phyloP scores from a whole-genome alignment of 1,140 invertebrate species.

The Anagrus nilaparvatae region DNA sequence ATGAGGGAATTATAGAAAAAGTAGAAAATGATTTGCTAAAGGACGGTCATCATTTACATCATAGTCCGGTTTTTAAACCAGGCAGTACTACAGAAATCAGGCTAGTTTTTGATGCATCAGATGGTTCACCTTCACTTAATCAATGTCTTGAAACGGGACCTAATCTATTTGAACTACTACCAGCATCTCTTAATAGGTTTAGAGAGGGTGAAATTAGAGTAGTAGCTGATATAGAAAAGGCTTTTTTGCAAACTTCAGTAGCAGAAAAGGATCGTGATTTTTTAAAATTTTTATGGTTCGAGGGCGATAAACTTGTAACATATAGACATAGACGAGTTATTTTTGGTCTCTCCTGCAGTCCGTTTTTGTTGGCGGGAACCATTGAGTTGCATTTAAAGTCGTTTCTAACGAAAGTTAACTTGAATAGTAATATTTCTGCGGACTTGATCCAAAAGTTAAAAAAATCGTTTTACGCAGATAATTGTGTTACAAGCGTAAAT shows the following conservation, averaged over 20 bases:
- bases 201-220: slow-evolving; percentile 25
- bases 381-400: neutral
- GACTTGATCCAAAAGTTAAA: slow-evolving; percentile 8
- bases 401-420: too few relatives aligned
- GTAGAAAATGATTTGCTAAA: slow-evolving; percentile 8
- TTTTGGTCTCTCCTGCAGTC: slow-evolving; percentile 21
- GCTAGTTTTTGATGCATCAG: slow-evolving; percentile 28
- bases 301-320: slow-evolving; percentile 13
- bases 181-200: slow-evolving; percentile 28
- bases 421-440: too few relatives aligned
- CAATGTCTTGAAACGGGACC: slow-evolving; percentile 17
- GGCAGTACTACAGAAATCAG: slow-evolving; percentile 21
- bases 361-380: slow-evolving; percentile 24
- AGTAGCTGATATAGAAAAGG: slow-evolving; percentile 33
- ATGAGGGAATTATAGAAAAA: slow-evolving; percentile 4
- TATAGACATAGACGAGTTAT: slow-evolving; percentile 22
- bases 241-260: slow-evolving; percentile 32
- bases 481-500: slow-evolving; percentile 19
- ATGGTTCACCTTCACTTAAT: slow-evolving; percentile 14
- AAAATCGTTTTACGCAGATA: slow-evolving; percentile 14
- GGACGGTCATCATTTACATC: slow-evolving; percentile 26
- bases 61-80: slow-evolving; percentile 20
- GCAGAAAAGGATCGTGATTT: slow-evolving; percentile 22
- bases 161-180: slow-evolving; percentile 32
- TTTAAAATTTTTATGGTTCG: slow-evolving; percentile 27